Evolutionary conservation across 2,113 vertebrate species (phyloP).

Genomic region (Cyprinus carpio): DNA sequence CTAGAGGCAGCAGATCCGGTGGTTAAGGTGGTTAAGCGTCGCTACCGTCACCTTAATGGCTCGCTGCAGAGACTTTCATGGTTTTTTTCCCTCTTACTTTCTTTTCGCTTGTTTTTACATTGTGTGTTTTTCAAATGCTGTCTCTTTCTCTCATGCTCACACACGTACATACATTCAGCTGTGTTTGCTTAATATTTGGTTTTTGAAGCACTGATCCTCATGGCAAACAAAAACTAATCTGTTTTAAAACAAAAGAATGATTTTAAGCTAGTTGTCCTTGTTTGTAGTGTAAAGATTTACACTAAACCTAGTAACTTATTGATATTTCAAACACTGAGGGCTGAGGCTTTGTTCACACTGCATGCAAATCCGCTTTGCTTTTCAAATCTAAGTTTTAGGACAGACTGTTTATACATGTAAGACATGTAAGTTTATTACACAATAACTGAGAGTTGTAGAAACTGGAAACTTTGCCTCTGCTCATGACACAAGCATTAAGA

Average conservation of each 20-base stretch:
- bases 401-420: neutral
- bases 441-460: neutral
- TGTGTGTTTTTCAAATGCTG: conserved; percentile 11
- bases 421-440: neutral
- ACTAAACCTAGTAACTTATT: conserved; percentile 2
- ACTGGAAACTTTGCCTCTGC: neutral
- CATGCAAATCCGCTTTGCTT: neutral
- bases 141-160: conserved; percentile 1
- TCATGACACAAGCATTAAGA: too few relatives aligned
- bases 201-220: neutral
- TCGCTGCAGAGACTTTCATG: conserved; percentile 27
- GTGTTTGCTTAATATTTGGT: conserved; percentile 21
- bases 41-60: neutral
- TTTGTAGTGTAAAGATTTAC: neutral
- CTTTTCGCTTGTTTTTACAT: neutral
- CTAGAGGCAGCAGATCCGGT: conserved; percentile 8
- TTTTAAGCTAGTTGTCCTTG: conserved; percentile 10
- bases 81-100: neutral
- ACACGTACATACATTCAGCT: neutral
- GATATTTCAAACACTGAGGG: conserved; percentile 7
- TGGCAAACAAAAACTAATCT: neutral
- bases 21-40: conserved; percentile 12
- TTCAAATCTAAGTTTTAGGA: neutral
- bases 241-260: conserved; percentile 27
- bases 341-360: neutral